Conservation (phyloP, 2,888 invertebrate species). For the Phyllotreta striolata region DNA sequence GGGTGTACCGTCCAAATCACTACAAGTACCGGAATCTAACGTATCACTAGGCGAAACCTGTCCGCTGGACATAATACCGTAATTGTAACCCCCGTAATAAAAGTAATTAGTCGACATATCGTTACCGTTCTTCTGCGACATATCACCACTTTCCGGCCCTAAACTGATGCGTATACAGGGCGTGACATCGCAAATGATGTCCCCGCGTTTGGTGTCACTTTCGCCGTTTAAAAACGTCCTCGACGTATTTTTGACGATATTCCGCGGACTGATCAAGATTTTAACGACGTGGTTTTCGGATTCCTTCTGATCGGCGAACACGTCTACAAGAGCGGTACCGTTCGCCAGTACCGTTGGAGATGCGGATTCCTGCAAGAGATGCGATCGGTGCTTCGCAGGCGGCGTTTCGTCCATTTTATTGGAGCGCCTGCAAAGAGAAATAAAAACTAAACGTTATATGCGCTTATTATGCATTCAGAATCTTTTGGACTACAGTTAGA, state of each 20-base stretch:
- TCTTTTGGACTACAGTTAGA: slow-evolving; percentile 4
- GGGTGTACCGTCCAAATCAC: slow-evolving; percentile 80
- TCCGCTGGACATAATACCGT: slow-evolving; percentile 75
- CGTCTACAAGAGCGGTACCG: slow-evolving; percentile 49
- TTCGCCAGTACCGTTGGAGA: slow-evolving; percentile 63
- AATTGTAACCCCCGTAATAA: slow-evolving; percentile 69
- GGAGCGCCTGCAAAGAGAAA: slow-evolving; percentile 36
- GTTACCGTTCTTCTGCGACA: slow-evolving; percentile 63
- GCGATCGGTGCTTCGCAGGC: slow-evolving; percentile 64
- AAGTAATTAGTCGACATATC: slow-evolving; percentile 59
- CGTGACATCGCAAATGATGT: slow-evolving; percentile 61
- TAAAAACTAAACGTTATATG: slow-evolving; percentile 15
- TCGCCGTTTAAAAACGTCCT: slow-evolving; percentile 28
- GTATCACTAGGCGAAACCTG: slow-evolving; percentile 86
- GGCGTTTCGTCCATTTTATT: slow-evolving; percentile 64
- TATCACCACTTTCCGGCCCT: slow-evolving; percentile 56
- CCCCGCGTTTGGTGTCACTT: slow-evolving; percentile 49
- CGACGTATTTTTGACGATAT: slow-evolving; percentile 43
- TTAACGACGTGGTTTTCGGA: slow-evolving; percentile 69
- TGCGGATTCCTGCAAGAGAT: slow-evolving; percentile 46
- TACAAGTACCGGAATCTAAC: slow-evolving; percentile 84
- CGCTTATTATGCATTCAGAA: slow-evolving; percentile 4
- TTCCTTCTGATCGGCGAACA: slow-evolving; percentile 57
- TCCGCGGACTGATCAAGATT: slow-evolving; percentile 73
- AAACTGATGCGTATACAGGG: slow-evolving; percentile 64